Evolutionary conservation across 2,797 vertebrate species (phyloP), one percentile per base, ranked within the genome.

Genomic region (Buphagus erythrorhynchus): DNA sequence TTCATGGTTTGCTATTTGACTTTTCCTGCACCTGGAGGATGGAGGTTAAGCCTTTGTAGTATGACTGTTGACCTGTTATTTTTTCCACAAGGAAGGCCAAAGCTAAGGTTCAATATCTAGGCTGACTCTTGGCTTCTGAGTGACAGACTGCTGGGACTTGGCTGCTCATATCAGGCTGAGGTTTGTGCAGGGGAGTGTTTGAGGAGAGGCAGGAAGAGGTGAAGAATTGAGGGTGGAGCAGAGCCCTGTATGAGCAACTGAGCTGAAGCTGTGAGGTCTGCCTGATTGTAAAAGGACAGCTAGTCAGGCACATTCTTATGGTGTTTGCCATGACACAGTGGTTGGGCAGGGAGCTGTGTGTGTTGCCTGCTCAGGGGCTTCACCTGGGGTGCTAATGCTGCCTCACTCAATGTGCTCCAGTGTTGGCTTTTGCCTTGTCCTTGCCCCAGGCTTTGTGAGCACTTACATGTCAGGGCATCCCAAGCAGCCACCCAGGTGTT

Each of bases 271-370:
- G 16, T 51, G 54, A 77, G 62, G 11, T 43, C 21, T 36, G 25
- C 18, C 62, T 61, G 36, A 6, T 18, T 55, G 49, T 59, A 51
- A 42, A 80, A 67, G 57, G 28, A 35, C 31, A 65, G 11, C 28
- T 36, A 29, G 54, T 21, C 63, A 68, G 49, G n/a, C 2, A 5
- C 36, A 59, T 59, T 38, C 16, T n/a, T 67, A 29, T 24, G n/a
- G 16, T 46, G 10, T 63, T 67, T 67, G 43, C 20, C 40, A 10
- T 10, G 36, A 36, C 20, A 46, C 17, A 11, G 42, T 26, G 33
- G 14, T 6, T 68, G 80, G 4, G 19, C 5, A 2, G 19, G 28
- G 10, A 6, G 5, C 0, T 22, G 20, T 15, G 20, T 38, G 25
- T 24, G 10, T 46, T 6, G 8, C 22, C 31, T 83, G 36, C 33